Conservation (phyloP, 1,140 invertebrate genomes). For the Scaptomyza pallida region DNA sequence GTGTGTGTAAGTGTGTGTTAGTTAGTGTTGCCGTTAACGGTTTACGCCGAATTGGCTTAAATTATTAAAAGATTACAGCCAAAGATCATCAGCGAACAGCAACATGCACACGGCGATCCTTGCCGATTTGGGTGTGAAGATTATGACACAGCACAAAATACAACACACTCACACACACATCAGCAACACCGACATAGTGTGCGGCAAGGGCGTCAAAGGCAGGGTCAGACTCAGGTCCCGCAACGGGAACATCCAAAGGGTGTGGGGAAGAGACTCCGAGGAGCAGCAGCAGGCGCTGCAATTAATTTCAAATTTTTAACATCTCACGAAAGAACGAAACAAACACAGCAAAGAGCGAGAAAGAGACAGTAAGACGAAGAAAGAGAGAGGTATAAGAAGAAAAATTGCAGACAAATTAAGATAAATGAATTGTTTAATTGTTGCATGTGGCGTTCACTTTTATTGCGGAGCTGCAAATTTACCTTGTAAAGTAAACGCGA, state of each 20-base stretch:
- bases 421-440: slow-evolving; percentile 81
- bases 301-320: slow-evolving; percentile 79
- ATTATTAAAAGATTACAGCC: slow-evolving; percentile 81
- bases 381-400: slow-evolving; percentile 3
- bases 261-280: neutral
- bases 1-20: too few species aligned
- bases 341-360: slow-evolving; percentile 1
- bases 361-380: neutral
- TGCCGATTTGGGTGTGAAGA: slow-evolving; percentile 72
- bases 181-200: slow-evolving; percentile 5
- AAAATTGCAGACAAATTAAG: slow-evolving; percentile 80
- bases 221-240: neutral
- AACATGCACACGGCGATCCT: slow-evolving; percentile 36
- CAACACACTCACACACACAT: slow-evolving; percentile 23
- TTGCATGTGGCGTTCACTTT: slow-evolving; percentile 60
- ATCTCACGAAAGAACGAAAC: slow-evolving; percentile 20
- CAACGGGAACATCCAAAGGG: neutral
- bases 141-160: slow-evolving; percentile 79
- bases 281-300: slow-evolving; percentile 55
- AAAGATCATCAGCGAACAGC: slow-evolving; percentile 64
- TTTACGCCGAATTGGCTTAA: slow-evolving; percentile 81
- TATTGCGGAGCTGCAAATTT: slow-evolving; percentile 60
- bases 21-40: slow-evolving; percentile 58
- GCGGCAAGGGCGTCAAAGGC: slow-evolving; percentile 39
- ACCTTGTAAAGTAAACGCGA: slow-evolving; percentile 59